These are phyloP conservation scores for Eupeodes corollae DNA, from an alignment of 1,140 invertebrate genomes.

Conservation along the genomic window DNA sequence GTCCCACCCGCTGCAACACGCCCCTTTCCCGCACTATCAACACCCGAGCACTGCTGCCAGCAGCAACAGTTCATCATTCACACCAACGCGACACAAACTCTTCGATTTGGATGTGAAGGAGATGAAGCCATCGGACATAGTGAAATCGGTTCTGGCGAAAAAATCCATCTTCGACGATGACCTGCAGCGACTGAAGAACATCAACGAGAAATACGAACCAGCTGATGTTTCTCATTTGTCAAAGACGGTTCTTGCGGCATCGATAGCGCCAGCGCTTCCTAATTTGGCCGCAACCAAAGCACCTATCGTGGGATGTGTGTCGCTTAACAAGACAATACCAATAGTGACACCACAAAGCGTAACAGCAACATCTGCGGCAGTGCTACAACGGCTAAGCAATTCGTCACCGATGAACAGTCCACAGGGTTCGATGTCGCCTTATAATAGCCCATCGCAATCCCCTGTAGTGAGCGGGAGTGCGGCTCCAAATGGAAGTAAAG, in stretches of 20 bases:
- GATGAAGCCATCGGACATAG: conserved; percentile 84
- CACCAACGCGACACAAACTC: conserved; percentile 48
- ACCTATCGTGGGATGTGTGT: conserved; percentile 18
- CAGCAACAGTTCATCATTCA: conserved; percentile 33
- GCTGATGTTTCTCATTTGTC: conserved; percentile 11
- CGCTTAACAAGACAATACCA: neutral
- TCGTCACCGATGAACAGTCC: conserved; percentile 36
- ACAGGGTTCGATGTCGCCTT: conserved; percentile 33
- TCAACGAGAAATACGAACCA: conserved; percentile 75
- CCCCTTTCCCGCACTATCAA: neutral
- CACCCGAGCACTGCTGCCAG: neutral
- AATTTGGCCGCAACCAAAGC: conserved; percentile 32
- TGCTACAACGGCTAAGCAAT: conserved; percentile 28
- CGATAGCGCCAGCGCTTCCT: conserved; percentile 32
- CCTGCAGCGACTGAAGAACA: conserved; percentile 80
- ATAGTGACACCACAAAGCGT: neutral
- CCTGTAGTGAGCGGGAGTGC: conserved; percentile 20
- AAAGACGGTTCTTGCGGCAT: conserved; percentile 14
- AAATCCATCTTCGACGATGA: conserved; percentile 93
- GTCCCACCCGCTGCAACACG: conserved; percentile 40
- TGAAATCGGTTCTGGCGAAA: conserved; percentile 81
- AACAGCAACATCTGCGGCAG: conserved; percentile 9
- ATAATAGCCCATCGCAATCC: conserved; percentile 31
- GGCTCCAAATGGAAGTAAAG: conserved; percentile 4
- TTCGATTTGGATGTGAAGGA: conserved; percentile 59